These are phyloP conservation scores for Meandrina meandrites DNA, from an alignment of 92 coral and sea anemone species.

Conservation along the genomic window DNA sequence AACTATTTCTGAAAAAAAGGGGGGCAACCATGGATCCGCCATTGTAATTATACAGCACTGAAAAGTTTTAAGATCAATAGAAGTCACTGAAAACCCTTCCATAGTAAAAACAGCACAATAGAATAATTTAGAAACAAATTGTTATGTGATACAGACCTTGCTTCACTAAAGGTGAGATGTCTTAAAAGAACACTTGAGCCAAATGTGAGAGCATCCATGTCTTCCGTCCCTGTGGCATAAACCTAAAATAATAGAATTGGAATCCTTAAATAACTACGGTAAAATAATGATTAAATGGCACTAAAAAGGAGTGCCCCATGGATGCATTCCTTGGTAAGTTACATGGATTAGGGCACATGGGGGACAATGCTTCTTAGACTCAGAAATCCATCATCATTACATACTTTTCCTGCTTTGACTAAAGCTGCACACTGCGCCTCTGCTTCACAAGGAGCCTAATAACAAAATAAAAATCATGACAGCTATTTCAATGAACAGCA, in stretches of 20 bases:
- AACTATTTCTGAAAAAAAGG: too few species aligned
- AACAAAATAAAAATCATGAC: not conserved
- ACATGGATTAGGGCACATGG: too few species aligned
- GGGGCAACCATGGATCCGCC: too few species aligned
- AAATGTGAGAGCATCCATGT: conserved; percentile 98
- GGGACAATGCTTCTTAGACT: too few species aligned
- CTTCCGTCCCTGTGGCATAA: conserved; percentile 99
- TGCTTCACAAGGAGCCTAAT: conserved; percentile 98
- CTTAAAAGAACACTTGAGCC: conserved; percentile 88
- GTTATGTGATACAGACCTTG: conserved; percentile 65
- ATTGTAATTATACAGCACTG: too few species aligned
- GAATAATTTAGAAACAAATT: not conserved
- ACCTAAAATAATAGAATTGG: conserved; percentile 55
- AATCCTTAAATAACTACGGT: not conserved
- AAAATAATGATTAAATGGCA: too few species aligned
- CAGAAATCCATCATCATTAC: not conserved
- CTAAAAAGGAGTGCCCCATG: too few species aligned
- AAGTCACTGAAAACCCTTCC: not conserved
- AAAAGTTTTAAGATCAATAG: not conserved
- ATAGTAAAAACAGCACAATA: not conserved
- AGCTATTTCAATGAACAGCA: not conserved
- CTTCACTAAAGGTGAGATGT: conserved; percentile 97
- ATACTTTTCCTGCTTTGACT: conserved; percentile 93
- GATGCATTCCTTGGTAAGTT: too few species aligned
- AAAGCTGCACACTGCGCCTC: conserved; percentile 99